Base-by-base conservation (phyloP, 2,797 vertebrate species). In the Hipposideros larvatus region DNA sequence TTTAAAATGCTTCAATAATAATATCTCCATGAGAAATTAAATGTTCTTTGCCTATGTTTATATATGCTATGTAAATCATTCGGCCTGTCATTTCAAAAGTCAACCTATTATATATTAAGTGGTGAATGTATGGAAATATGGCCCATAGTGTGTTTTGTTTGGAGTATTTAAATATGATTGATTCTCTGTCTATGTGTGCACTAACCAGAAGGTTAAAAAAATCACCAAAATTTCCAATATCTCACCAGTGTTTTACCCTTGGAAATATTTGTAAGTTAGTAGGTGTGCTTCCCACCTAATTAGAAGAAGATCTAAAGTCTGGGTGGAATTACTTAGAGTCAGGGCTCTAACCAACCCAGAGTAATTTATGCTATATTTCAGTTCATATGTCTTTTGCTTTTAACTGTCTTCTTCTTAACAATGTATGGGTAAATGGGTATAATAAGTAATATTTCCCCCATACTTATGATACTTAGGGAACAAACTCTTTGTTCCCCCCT, bases 1-100 rank as follows among this genome's bases (percentile, higher is more conserved):
- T 96, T 96, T 46, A 87, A 96, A 97, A 96, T 94, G 63, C 21
- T 14, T 68, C 53, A 61, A 51, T 83, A 95, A 78, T 66, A 84
- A 80, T 31, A 91, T 61, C 24, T 70, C 21, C 31, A 43, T 51
- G 59, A 90, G 8, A 90, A 94, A 91, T 79, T 87, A 90, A 90
- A 16, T 53, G 41, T 74, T 92, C 11, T 70, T 37, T 80, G n/a
- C 16, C 15, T 31, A 16, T 75, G 28, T 51, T 94, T 19, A 46
- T 37, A 73, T 53, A 61, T 3, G 37, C 9, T 26, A 73, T 71
- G 51, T 13, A 94, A 46, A 55, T 80, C 31, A 57, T n/a, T 46
- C 77, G 19, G n/a, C 28, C 4, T 55, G 1, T 41, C 4, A 31
- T 87, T 93, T 93, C 9, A 71, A 83, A 90, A 90, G 1, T 46